Base-by-base conservation (phyloP, 1,140 invertebrate genomes). In the Drosophila bocki region DNA sequence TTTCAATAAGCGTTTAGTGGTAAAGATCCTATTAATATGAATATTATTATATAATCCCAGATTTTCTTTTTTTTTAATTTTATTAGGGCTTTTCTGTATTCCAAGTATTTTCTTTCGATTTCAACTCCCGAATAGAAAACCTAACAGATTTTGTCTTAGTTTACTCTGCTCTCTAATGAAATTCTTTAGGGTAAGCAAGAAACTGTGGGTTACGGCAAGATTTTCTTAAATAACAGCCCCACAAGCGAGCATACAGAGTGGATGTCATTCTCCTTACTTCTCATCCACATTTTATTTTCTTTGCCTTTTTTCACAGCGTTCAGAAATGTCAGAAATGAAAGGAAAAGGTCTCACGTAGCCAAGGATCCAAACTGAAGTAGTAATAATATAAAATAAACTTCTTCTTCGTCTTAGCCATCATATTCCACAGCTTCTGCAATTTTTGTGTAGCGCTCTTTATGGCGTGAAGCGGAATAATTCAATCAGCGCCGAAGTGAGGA, bases 381-480 rank as follows among this genome's bases (percentile, higher is more conserved):
- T 87, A 76, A 86, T 87, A 86, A 85, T 82, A 86, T 86, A 82
- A 85, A 82, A 77, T 77, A 77, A 75, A 80, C 77, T 68, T 62
- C 61, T 74, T 72, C 60, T 67, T 76, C 39, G 41, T 39, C 50
- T 62, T 41, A 50, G 48, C 69, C 57, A 74, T 75, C 69, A 75
- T 75, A 75, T 74, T 62, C 69, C 42, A 33, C 37, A 44, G 54
- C 47, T 32, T 17, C n/a, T 57, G 64, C 64, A 61, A 72, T 75
- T 77, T 65, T 71, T 82, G 68, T 82, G 61, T 65, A 57, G 69
- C 50, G 60, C 65, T 78, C 80, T 77, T 86, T 87, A 86, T 83
- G 80, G 83, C 83, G 84, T 87, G 84, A 87, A 86, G 83, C 84
- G 83, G 83, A 86, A 86, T 86, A 86, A 86, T 86, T 86, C 83